Percentiles rank a stretch among this genome's conserved stretches.
These are phyloP conservation scores for Sisyra nigra DNA, from an alignment of 2,888 invertebrate genomes.

Conservation along the genomic window DNA sequence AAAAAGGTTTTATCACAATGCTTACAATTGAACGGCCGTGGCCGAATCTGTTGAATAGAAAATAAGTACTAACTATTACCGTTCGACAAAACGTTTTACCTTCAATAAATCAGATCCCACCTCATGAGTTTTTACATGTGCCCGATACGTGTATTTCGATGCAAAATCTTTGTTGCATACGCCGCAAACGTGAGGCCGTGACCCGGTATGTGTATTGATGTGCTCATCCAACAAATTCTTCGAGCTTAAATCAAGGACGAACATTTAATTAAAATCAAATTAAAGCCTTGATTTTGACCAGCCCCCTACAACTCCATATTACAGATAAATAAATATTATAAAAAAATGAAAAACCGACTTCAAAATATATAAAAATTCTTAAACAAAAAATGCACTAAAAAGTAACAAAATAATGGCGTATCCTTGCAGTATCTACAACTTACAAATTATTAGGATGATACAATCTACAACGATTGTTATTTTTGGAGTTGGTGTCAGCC, in stretches of 20 bases:
- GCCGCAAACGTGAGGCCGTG: constrained; percentile 46
- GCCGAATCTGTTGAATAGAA: constrained; percentile 30
- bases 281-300: no score
- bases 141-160: constrained; percentile 60
- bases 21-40: constrained; percentile 50
- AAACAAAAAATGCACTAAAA: no score
- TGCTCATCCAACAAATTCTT: constrained; percentile 55
- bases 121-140: constrained; percentile 59
- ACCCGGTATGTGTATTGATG: constrained; percentile 50
- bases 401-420: no score
- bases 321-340: no score
- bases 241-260: constrained; percentile 28
- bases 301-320: no score
- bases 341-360: no score
- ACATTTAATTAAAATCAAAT: no score
- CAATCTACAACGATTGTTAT: no score
- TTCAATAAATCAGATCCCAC: constrained; percentile 12
- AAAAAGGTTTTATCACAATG: constrained; percentile 58
- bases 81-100: neutral
- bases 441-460: no score
- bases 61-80: neutral
- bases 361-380: no score
- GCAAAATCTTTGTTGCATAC: constrained; percentile 58
- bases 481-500: no score
- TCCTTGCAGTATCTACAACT: no score